Percentiles rank a stretch among this genome's conserved stretches.
Evolutionary conservation across 1,140 invertebrate genomes (phyloP).

Genomic region (Sycophila sp.): DNA sequence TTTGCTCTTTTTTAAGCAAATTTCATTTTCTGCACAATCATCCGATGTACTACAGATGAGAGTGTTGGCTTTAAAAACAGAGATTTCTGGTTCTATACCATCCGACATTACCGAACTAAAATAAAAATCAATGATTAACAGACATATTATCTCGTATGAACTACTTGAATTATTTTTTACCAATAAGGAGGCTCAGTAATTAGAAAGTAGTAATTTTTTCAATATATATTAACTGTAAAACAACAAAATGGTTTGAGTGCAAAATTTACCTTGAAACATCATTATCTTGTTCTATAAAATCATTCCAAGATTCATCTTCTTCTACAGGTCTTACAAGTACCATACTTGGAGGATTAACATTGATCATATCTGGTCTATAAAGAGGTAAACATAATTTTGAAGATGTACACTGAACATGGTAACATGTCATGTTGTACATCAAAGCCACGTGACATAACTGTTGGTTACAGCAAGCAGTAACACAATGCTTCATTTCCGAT

Average conservation of each 20-base stretch:
- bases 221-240: no score
- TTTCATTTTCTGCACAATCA: conserved; percentile 73
- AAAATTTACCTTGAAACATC: conserved; percentile 45
- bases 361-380: conserved; percentile 66
- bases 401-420: conserved; percentile 76
- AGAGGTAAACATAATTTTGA: conserved; percentile 77
- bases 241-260: no score
- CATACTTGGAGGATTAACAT: conserved; percentile 75
- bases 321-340: conserved; percentile 78
- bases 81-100: conserved; percentile 56
- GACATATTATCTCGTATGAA: conserved; percentile 17
- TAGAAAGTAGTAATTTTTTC: no score
- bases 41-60: conserved; percentile 59
- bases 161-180: not conserved
- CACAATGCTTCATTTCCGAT: conserved; percentile 72
- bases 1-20: conserved; percentile 70
- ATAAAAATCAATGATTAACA: conserved; percentile 20
- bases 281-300: conserved; percentile 58
- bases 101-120: conserved; percentile 60
- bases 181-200: no score
- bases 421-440: conserved; percentile 79
- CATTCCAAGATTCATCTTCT: conserved; percentile 66
- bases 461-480: conserved; percentile 77
- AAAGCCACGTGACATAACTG: conserved; percentile 81
- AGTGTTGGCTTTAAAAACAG: conserved; percentile 57